A percentile compares a stretch with the other conserved stretches of the same genome.
Conservation (phyloP, 2,888 invertebrate species). For the Dynastes tityus region DNA sequence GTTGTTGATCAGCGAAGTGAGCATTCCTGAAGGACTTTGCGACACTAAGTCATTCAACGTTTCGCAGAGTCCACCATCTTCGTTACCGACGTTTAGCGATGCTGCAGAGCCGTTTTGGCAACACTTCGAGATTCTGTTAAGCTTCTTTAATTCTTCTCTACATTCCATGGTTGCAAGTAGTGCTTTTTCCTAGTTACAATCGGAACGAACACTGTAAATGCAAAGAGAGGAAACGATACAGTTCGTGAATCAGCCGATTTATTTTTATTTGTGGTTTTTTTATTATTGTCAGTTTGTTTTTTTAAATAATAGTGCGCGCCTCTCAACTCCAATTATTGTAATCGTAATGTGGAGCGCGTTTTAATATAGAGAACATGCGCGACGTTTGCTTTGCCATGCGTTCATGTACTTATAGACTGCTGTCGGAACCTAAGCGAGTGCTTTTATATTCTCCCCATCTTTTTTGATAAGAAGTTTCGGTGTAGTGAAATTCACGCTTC, state of each 20-base stretch:
- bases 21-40: constrained; percentile 51
- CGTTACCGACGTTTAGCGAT: constrained; percentile 57
- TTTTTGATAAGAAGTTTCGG: constrained; percentile 20
- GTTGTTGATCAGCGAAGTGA: constrained; percentile 57
- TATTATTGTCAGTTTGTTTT: not conserved
- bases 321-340: not conserved
- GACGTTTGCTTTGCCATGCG: not conserved
- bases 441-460: constrained; percentile 28
- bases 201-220: constrained; percentile 3
- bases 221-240: not conserved
- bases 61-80: constrained; percentile 59
- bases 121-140: constrained; percentile 62
- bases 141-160: constrained; percentile 25
- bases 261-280: not conserved
- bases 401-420: constrained; percentile 8
- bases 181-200: not conserved
- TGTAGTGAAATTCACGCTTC: constrained; percentile 10
- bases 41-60: constrained; percentile 59
- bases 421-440: constrained; percentile 4
- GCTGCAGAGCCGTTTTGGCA: constrained; percentile 64
- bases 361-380: not conserved
- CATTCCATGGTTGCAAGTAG: constrained; percentile 6
- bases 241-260: not conserved
- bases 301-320: constrained; percentile 11
- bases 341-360: not conserved